Conservation (phyloP, 2,113 vertebrate species). For the Sinocyclocheilus anophthalmus region DNA sequence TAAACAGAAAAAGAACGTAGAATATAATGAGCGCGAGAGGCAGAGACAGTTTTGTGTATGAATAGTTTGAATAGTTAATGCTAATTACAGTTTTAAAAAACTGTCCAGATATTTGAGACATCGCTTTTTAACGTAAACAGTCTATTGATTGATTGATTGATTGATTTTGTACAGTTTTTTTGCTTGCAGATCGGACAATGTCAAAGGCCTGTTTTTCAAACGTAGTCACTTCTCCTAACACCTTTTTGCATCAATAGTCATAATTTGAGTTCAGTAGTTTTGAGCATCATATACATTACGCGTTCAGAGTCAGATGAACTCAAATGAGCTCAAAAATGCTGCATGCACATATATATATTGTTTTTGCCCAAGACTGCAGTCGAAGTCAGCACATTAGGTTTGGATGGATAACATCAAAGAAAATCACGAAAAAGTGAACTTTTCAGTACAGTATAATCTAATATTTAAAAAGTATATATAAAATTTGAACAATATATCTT, state of each 20-base stretch:
- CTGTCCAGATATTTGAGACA: too few species aligned
- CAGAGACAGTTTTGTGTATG: not conserved
- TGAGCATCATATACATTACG: not conserved
- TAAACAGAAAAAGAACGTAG: not conserved
- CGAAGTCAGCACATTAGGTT: not conserved
- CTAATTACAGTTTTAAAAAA: not conserved
- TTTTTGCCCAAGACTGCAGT: not conserved
- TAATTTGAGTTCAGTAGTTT: not conserved
- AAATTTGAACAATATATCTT: too few species aligned
- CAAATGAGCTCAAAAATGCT: not conserved
- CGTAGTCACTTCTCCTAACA: not conserved
- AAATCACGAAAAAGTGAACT: too few species aligned
- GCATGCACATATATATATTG: not conserved
- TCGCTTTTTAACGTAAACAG: not conserved
- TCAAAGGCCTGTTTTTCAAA: not conserved
- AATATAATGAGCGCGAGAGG: not conserved
- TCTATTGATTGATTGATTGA: not conserved
- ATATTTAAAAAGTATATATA: too few species aligned
- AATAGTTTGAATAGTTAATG: slow-evolving; percentile 14
- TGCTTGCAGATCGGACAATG: not conserved
- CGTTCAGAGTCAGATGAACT: too few species aligned
- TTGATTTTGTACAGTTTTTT: not conserved
- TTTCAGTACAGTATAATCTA: too few species aligned
- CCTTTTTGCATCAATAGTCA: not conserved
- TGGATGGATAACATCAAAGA: not conserved